These are phyloP conservation scores for Philaethria dido DNA, from an alignment of 2,888 invertebrate genomes.

Conservation along the genomic window DNA sequence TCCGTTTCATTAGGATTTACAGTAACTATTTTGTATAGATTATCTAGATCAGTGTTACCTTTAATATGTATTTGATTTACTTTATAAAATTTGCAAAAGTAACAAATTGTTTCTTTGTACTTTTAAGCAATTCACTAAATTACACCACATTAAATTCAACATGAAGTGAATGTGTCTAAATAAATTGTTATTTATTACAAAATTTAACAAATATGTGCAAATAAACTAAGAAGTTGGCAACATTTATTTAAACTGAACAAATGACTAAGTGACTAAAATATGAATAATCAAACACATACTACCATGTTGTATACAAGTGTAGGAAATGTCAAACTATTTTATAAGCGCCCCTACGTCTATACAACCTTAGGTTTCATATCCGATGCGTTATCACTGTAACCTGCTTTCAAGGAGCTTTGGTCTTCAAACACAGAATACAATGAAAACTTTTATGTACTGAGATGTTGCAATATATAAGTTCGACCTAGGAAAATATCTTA, in stretches of 20 bases:
- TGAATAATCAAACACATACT: slow-evolving; percentile 74
- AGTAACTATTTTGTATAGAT: slow-evolving; percentile 79
- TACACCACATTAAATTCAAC: slow-evolving; percentile 80
- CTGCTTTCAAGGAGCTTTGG: slow-evolving; percentile 32
- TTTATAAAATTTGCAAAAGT: slow-evolving; percentile 89
- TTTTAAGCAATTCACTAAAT: slow-evolving; percentile 87
- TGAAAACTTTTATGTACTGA: slow-evolving; percentile 27
- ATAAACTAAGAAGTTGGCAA: slow-evolving; percentile 82
- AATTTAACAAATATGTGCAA: slow-evolving; percentile 82
- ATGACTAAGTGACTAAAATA: slow-evolving; percentile 78
- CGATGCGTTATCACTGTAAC: slow-evolving; percentile 16
- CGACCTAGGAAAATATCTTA: slow-evolving; percentile 43
- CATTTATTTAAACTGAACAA: slow-evolving; percentile 78
- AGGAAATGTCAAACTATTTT: slow-evolving; percentile 56
- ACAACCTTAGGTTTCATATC: slow-evolving; percentile 60
- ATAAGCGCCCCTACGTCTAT: slow-evolving; percentile 53
- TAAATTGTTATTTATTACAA: slow-evolving; percentile 79
- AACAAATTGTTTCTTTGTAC: slow-evolving; percentile 88
- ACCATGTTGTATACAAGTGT: slow-evolving; percentile 53
- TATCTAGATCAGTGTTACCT: slow-evolving; percentile 71
- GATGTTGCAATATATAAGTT: slow-evolving; percentile 36
- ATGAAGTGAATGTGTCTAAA: slow-evolving; percentile 76
- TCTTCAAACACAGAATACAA: slow-evolving; percentile 27
- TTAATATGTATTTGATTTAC: slow-evolving; percentile 79
- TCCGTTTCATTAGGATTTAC: slow-evolving; percentile 70